Evolutionary conservation across 2,113 vertebrate species (phyloP).

Genomic region (Nothobranchius kuhntae): DNA sequence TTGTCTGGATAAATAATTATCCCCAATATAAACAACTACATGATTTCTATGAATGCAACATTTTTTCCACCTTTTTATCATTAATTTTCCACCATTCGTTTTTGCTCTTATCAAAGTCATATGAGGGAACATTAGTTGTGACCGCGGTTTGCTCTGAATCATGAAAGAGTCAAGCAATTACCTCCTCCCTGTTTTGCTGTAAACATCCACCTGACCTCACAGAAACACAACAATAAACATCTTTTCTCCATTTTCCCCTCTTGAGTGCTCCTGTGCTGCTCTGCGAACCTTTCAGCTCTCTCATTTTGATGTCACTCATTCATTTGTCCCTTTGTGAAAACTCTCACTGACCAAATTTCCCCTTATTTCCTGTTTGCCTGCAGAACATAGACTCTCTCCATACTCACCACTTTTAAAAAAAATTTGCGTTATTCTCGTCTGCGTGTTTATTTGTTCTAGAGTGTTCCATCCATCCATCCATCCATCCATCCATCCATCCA

Average conservation of each 20-base stretch:
- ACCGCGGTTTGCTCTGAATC: neutral
- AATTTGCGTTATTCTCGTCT: too few relatives aligned
- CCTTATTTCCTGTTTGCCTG: too few relatives aligned
- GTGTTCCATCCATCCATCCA: too few relatives aligned
- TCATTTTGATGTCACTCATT: neutral
- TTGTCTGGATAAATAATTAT: neutral
- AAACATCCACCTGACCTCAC: slow-evolving; percentile 37
- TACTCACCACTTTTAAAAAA: too few relatives aligned
- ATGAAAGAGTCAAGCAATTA: neutral
- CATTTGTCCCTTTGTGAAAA: neutral
- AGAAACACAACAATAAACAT: neutral
- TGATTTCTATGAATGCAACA: neutral
- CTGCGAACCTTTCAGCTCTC: slow-evolving; percentile 76
- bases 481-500: too few relatives aligned
- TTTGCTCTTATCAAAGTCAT: neutral
- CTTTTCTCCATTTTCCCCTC: slow-evolving; percentile 48
- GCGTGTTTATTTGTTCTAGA: too few relatives aligned
- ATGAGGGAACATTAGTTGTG: neutral
- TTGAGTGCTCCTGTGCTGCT: slow-evolving; percentile 70
- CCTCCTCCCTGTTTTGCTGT: neutral
- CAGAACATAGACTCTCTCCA: too few relatives aligned
- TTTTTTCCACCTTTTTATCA: neutral
- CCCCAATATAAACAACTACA: neutral
- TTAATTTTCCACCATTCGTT: neutral
- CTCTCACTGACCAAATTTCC: too few relatives aligned